Conservation (phyloP, 2,113 vertebrate species). For the Anser cygnoides region DNA sequence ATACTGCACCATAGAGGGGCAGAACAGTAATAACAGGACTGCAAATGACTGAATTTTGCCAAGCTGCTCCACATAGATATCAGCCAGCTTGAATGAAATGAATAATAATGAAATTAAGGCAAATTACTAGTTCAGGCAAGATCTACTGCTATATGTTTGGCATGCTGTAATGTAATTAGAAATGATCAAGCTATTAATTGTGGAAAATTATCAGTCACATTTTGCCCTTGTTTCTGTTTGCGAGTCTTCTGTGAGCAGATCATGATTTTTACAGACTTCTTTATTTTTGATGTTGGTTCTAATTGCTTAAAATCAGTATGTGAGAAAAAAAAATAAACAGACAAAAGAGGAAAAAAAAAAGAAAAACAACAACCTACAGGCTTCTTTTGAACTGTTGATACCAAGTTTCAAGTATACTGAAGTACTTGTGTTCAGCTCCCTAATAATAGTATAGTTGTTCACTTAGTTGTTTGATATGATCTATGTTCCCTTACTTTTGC, state of each 20-base stretch:
- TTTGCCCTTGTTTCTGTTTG: background rate
- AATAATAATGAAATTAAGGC: conserved; percentile 56
- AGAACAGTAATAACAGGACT: conserved; percentile 25
- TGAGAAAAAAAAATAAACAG: too few species aligned
- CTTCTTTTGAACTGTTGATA: background rate
- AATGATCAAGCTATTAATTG: conserved; percentile 26
- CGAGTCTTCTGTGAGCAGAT: background rate
- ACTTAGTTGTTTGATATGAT: background rate
- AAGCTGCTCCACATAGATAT: conserved; percentile 28
- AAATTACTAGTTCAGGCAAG: conserved; percentile 29
- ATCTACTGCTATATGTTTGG: background rate
- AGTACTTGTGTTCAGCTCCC: background rate
- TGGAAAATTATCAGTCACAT: background rate
- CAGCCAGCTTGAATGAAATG: conserved; percentile 5
- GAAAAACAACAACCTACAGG: background rate
- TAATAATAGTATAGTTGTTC: background rate
- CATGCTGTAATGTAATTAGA: conserved; percentile 5
- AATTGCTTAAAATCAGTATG: background rate
- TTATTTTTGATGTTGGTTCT: background rate
- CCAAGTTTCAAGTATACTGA: background rate
- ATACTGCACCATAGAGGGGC: background rate
- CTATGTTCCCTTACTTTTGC: background rate
- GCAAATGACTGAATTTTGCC: conserved; percentile 33
- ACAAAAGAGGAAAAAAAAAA: background rate
- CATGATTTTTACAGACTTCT: background rate